Percentiles rank a stretch among this genome's conserved stretches.
phyloP scores from a whole-genome alignment of 2,113 vertebrate genomes.

The Tachuris rubrigastra region DNA sequence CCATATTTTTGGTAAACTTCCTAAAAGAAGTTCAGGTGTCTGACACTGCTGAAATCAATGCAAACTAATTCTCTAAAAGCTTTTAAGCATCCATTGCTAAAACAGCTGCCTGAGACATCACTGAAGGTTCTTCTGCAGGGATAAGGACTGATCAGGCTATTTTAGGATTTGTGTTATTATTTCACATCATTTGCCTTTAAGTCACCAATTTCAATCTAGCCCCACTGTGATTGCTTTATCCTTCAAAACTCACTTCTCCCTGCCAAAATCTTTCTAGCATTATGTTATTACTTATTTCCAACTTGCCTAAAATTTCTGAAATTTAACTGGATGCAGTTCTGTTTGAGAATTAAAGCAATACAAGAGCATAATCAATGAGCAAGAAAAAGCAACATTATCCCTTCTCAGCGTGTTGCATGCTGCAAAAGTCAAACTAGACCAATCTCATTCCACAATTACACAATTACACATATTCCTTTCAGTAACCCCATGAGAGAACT shows the following conservation, averaged over 20 bases:
- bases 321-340: neutral
- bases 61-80: neutral
- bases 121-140: neutral
- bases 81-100: neutral
- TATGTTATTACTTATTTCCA: neutral
- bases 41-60: neutral
- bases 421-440: neutral
- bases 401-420: neutral
- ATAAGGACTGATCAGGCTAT: neutral
- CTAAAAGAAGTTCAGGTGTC: neutral
- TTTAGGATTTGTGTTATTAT: neutral
- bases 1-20: neutral
- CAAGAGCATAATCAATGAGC: neutral
- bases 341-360: neutral
- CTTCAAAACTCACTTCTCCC: neutral
- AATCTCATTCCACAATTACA: neutral
- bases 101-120: neutral
- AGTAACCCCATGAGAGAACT: rapidly evolving
- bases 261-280: neutral
- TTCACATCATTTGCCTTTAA: neutral
- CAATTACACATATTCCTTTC: neutral
- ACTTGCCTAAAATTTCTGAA: neutral
- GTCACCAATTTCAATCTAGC: neutral
- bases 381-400: neutral
- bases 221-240: neutral